Conservation (phyloP, 2,113 vertebrate genomes). For the Misgurnus mizolepis region DNA sequence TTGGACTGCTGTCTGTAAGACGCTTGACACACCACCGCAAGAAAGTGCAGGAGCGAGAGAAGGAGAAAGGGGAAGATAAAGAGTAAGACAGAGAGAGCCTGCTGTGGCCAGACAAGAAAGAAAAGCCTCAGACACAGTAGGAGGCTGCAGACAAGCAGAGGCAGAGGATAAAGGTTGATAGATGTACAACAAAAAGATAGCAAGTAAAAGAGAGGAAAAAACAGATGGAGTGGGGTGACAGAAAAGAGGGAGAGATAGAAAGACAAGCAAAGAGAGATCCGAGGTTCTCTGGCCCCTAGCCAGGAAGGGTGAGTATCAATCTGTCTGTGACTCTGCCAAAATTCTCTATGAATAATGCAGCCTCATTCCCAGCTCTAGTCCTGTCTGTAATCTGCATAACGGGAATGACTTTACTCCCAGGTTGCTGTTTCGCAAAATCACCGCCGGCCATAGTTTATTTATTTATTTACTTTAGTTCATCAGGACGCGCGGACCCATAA, state of each 20-base stretch:
- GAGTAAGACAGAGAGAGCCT: not conserved
- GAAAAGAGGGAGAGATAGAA: slow-evolving; percentile 10
- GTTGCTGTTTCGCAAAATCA: slow-evolving; percentile 22
- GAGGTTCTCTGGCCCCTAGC: slow-evolving; percentile 39
- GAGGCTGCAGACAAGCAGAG: slow-evolving; percentile 9
- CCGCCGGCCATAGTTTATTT: slow-evolving; percentile 10
- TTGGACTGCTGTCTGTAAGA: slow-evolving; percentile 27
- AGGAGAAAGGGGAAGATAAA: not conserved
- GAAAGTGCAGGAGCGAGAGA: not conserved
- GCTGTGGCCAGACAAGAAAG: slow-evolving; percentile 3
- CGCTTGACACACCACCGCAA: slow-evolving; percentile 17
- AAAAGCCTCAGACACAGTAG: not conserved
- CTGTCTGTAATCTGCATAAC: slow-evolving; percentile 51
- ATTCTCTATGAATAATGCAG: slow-evolving; percentile 56
- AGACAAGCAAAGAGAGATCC: slow-evolving; percentile 33
- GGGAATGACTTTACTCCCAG: slow-evolving; percentile 21
- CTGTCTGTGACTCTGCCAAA: slow-evolving; percentile 21
- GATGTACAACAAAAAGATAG: slow-evolving; percentile 29
- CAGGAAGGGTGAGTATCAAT: slow-evolving; percentile 45
- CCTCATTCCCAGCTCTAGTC: slow-evolving; percentile 36
- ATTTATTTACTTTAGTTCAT: slow-evolving; percentile 38
- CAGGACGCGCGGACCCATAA: not conserved
- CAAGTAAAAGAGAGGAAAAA: slow-evolving; percentile 15
- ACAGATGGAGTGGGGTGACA: not conserved
- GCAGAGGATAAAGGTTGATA: slow-evolving; percentile 11